Conservation (phyloP, 1,140 invertebrate genomes). For the Pteromalus puparum region DNA sequence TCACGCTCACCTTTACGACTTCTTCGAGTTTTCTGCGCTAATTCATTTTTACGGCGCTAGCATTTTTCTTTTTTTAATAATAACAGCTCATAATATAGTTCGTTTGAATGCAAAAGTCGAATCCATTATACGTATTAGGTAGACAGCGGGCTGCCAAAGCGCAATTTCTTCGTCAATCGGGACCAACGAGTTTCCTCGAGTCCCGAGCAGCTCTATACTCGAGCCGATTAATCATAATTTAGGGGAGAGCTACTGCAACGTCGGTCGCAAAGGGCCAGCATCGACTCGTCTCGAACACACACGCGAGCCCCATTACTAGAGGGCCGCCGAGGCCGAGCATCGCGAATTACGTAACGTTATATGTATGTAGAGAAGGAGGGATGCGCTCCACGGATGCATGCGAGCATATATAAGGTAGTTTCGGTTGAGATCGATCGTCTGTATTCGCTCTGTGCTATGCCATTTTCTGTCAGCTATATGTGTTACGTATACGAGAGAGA, state of each 20-base stretch:
- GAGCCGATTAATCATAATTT: conserved; percentile 50
- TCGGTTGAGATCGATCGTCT: not conserved
- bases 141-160: not conserved
- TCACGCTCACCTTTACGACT: conserved; percentile 36
- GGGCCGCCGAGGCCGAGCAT: not conserved
- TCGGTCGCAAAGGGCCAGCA: conserved; percentile 19
- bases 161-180: conserved; percentile 32
- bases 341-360: conserved; percentile 46
- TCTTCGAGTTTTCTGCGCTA: not conserved
- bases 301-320: conserved; percentile 40
- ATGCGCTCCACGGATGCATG: not conserved
- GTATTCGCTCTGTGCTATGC: not conserved
- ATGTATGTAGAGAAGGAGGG: not conserved
- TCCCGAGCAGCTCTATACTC: not conserved
- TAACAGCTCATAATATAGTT: not conserved
- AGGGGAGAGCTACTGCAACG: not conserved
- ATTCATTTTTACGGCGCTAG: not conserved
- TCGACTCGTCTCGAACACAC: conserved; percentile 23
- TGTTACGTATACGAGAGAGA: too few relatives aligned
- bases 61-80: not conserved
- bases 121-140: not conserved
- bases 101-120: too few relatives aligned
- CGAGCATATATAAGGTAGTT: not conserved
- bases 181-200: conserved; percentile 20
- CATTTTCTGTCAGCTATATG: not conserved